phyloP scores from a whole-genome alignment of 2,113 vertebrate species.

The Pogona vitticeps region DNA sequence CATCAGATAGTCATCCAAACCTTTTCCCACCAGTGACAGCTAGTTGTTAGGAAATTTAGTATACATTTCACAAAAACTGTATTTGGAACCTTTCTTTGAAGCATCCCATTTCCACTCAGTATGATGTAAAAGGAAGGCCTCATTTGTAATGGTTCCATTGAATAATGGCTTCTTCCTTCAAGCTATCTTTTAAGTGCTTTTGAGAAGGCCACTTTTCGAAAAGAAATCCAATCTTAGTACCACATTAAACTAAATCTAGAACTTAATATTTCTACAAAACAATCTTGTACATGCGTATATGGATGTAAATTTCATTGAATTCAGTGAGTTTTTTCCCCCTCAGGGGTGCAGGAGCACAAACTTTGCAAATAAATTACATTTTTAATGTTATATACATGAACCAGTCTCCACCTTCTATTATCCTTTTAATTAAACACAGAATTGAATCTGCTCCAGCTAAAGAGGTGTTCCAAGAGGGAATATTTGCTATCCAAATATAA shows the following conservation, averaged over 20 bases:
- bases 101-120: neutral
- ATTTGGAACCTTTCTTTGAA: constrained; percentile 24
- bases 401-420: too few relatives aligned
- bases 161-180: constrained; percentile 1
- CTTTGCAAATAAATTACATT: neutral
- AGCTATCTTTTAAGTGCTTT: neutral
- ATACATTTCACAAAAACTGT: neutral
- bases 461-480: neutral
- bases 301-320: neutral
- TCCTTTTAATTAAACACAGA: too few relatives aligned
- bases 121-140: constrained; percentile 11
- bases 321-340: neutral
- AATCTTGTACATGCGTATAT: neutral
- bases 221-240: constrained; percentile 4
- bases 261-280: neutral
- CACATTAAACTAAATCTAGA: neutral
- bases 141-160: constrained; percentile 1
- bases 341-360: too few relatives aligned
- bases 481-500: neutral
- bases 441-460: neutral
- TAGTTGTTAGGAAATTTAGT: constrained; percentile 40
- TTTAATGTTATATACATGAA: too few relatives aligned
- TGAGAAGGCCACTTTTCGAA: neutral
- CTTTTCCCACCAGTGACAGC: constrained; percentile 52
- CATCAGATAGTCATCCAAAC: constrained; percentile 32